Base-by-base conservation (phyloP, 2,113 vertebrate species). In the Rhynchomys soricoides region DNA sequence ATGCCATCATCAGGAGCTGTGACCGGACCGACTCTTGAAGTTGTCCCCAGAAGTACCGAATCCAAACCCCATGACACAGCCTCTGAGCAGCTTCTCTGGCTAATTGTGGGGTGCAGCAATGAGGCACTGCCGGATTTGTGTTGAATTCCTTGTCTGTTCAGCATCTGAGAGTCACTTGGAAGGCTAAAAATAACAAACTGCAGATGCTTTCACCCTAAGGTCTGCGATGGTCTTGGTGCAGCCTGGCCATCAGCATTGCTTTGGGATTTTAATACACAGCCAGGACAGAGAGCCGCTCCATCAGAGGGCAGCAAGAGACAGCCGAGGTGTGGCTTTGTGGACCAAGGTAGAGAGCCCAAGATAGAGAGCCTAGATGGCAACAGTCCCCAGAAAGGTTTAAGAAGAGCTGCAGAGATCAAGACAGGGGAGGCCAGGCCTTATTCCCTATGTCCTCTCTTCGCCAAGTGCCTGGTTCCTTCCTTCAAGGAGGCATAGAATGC, bases 401-500 rank as follows among this genome's bases (percentile, higher is more conserved):
- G 50, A 59, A 24, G 9, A 3, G n/a, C 64, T 89, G 15, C 64
- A 48, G 16, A 79, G 26, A 78, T 74, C 16, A 17, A 34, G 31
- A 40, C 21, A 16, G n/a, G 24, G 29, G 26, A 37, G 62, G 12
- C 11, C 57, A 31, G 24, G 13, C 16, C 66, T 66, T 62, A 45
- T 73, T n/a, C 7, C 11, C 55, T 34, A 31, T 19, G 21, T 92
- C 48, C 1, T 93, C 40, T 66, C n/a, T 70, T 77, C 16, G 81
- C 45, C 92, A 82, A 90, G 50, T 59, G 37, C 71, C 43, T 64
- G 31, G 17, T 64, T 43, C 81, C 45, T 86, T 48, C 17, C 45
- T 43, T 15, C 0, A 3, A 4, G 55, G 22, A 12, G 4, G 34
- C 52, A 83, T n/a, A 0, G 0, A 37, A n/a, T 71, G 77, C 68